phyloP scores from a whole-genome alignment of 92 coral and sea anemone genomes.

The Metridium senile region DNA sequence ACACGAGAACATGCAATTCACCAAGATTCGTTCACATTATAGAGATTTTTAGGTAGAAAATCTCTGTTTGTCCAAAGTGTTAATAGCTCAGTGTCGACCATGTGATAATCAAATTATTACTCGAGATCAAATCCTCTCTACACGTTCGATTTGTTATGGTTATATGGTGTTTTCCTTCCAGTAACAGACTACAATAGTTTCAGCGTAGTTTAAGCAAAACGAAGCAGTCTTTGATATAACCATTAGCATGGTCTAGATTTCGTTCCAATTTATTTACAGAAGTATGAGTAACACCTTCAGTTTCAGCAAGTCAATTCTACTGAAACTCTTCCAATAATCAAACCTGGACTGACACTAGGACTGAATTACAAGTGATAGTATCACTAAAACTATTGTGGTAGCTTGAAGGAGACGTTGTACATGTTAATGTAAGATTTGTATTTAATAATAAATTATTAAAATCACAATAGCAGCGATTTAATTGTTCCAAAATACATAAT shows the following conservation, averaged over 20 bases:
- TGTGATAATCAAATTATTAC: constrained; percentile 10
- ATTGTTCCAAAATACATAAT: too few relatives aligned
- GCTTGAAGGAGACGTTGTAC: neutral
- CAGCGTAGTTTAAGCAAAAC: constrained; percentile 16
- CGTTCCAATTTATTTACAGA: neutral
- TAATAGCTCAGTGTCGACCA: neutral
- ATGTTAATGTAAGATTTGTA: too few relatives aligned
- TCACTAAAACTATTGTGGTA: neutral
- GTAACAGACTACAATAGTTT: too few relatives aligned
- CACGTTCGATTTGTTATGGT: neutral
- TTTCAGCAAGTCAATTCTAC: constrained; percentile 1
- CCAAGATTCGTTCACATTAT: too few relatives aligned
- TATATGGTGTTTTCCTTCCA: too few relatives aligned
- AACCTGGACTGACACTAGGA: neutral
- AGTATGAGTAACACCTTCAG: neutral
- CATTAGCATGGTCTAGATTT: neutral
- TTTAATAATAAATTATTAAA: too few relatives aligned
- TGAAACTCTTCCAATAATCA: neutral
- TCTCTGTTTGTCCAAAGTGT: neutral
- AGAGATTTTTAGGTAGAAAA: neutral
- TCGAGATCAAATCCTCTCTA: neutral
- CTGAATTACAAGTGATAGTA: neutral
- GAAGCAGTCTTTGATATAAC: constrained; percentile 7
- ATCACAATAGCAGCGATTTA: too few relatives aligned
- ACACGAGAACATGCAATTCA: too few relatives aligned